Conservation (phyloP, 2,888 invertebrate species). For the Andrena marginata region DNA sequence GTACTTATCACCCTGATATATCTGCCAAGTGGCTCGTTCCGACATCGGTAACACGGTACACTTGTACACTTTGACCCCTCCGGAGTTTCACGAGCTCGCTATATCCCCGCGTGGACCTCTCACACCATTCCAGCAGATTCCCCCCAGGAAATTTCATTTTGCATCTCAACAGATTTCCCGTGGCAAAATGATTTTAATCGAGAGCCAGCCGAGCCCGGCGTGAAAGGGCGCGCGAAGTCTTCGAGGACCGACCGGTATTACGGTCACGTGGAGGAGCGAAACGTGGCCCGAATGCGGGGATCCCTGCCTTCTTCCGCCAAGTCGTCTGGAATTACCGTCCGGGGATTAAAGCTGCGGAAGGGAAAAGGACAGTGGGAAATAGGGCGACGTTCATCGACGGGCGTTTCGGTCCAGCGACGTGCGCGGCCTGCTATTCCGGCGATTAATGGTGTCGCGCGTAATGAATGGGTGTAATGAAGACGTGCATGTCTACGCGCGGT, state of each 20-base stretch:
- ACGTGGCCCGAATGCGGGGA: slow-evolving; percentile 65
- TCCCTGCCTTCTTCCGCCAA: slow-evolving; percentile 9
- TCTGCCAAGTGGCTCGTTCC: too few relatives aligned
- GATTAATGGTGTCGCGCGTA: neutral
- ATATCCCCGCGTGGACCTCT: neutral
- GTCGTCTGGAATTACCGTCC: slow-evolving; percentile 39
- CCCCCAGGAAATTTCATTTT: slow-evolving; percentile 40
- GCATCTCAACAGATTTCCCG: slow-evolving; percentile 32
- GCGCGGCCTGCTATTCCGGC: neutral
- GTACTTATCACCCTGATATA: too few relatives aligned
- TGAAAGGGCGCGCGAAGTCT: slow-evolving; percentile 14
- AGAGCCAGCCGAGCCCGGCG: neutral
- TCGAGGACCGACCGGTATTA: slow-evolving; percentile 43
- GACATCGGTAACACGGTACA: too few relatives aligned
- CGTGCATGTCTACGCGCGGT: neutral
- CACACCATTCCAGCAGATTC: neutral
- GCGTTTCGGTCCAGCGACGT: neutral
- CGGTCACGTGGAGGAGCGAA: slow-evolving; percentile 62
- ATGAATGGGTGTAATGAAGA: slow-evolving; percentile 9
- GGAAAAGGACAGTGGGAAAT: slow-evolving; percentile 6
- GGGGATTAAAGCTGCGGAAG: slow-evolving; percentile 40
- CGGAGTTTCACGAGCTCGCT: too few relatives aligned
- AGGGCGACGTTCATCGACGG: neutral
- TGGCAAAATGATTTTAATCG: slow-evolving; percentile 70
- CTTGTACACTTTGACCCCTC: too few relatives aligned